These are phyloP conservation scores for Megalurothrips usitatus DNA, from an alignment of 2,888 invertebrate genomes.

Conservation along the genomic window DNA sequence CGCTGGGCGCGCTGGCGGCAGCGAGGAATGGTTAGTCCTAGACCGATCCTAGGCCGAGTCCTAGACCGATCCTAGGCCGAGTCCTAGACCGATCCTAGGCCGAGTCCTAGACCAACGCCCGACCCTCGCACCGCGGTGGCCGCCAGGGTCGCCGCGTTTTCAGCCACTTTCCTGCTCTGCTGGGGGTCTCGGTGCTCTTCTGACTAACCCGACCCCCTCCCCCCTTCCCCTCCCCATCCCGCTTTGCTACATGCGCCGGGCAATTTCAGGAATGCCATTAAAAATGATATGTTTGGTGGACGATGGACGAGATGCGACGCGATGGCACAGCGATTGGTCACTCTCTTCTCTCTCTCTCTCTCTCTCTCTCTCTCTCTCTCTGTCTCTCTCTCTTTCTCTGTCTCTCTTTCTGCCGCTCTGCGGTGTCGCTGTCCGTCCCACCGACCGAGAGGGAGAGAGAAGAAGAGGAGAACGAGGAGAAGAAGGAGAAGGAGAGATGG, in stretches of 20 bases:
- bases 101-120: too few species aligned
- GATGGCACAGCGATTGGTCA: constrained; percentile 8
- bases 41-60: too few species aligned
- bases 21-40: too few species aligned
- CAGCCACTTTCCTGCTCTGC: background rate
- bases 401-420: too few species aligned
- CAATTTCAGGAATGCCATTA: constrained; percentile 19
- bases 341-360: background rate
- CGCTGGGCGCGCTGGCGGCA: too few species aligned
- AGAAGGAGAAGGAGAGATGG: background rate
- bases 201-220: background rate
- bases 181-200: background rate
- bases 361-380: background rate
- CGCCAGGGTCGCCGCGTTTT: background rate
- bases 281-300: constrained; percentile 20
- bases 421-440: too few species aligned
- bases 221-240: background rate
- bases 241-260: background rate
- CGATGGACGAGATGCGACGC: constrained; percentile 8
- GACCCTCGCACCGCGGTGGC: background rate
- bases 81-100: too few species aligned
- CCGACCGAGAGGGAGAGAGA: background rate
- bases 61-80: too few species aligned
- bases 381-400: too few species aligned
- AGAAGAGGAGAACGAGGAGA: too few species aligned